These are phyloP conservation scores for Ammodramus savannarum DNA, from an alignment of 2,113 vertebrate species.

Conservation along the genomic window DNA sequence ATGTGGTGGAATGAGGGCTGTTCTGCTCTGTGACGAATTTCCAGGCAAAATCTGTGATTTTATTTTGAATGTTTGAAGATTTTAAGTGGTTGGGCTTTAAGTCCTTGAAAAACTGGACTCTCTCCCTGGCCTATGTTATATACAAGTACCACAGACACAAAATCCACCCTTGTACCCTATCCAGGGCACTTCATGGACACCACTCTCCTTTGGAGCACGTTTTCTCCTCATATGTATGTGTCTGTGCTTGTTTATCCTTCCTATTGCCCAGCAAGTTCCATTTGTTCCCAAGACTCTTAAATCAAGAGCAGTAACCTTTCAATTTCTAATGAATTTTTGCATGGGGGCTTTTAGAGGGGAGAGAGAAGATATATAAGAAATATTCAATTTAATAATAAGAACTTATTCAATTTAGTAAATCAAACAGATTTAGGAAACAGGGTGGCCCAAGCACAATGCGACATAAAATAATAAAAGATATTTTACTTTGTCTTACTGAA, in stretches of 20 bases:
- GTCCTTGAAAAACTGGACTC: not conserved
- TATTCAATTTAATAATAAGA: not conserved
- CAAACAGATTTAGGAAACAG: not conserved
- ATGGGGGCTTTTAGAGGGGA: not conserved
- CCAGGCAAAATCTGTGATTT: not conserved
- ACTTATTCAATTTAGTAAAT: not conserved
- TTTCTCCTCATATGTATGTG: not conserved
- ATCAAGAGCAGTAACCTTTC: not conserved
- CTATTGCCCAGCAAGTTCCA: not conserved
- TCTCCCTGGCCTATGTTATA: not conserved
- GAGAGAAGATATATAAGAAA: not conserved
- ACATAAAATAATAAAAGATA: not conserved
- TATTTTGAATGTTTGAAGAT: not conserved
- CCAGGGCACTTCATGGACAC: not conserved
- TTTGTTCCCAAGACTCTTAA: not conserved
- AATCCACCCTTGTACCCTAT: not conserved
- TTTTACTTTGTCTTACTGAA: constrained; percentile 11
- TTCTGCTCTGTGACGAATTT: not conserved
- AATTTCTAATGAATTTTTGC: not conserved
- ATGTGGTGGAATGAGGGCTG: not conserved
- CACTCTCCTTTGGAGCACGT: not conserved
- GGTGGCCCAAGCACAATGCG: not conserved
- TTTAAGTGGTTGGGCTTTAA: not conserved
- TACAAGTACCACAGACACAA: not conserved
- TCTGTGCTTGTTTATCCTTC: not conserved